Percentiles rank a stretch among this genome's conserved stretches.
Evolutionary conservation across 2,113 vertebrate genomes (phyloP).

Genomic region (Pterophyllum scalare): DNA sequence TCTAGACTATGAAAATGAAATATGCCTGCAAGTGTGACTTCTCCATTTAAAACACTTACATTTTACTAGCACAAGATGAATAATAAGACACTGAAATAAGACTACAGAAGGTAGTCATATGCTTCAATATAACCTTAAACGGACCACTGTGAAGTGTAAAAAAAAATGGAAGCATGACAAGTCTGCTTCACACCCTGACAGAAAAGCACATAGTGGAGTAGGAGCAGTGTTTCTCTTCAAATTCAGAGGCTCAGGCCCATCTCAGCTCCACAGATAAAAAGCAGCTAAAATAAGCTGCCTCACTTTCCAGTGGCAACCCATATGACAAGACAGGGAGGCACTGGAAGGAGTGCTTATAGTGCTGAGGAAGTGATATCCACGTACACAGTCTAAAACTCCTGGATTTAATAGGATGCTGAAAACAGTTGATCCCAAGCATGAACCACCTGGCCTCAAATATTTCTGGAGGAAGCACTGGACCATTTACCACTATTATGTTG

Average conservation of each 20-base stretch:
- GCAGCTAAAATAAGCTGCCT: neutral
- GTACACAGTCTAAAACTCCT: neutral
- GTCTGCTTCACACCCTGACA: neutral
- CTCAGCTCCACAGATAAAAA: neutral
- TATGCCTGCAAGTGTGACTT: neutral
- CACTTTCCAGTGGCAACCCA: neutral
- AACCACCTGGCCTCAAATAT: neutral
- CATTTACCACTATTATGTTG: neutral
- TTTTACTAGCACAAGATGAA: neutral
- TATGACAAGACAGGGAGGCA: neutral
- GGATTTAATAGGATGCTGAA: neutral
- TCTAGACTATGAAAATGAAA: neutral
- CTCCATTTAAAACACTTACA: neutral
- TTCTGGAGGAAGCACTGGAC: neutral
- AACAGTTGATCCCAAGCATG: neutral
- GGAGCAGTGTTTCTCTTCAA: neutral
- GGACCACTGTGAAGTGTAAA: neutral
- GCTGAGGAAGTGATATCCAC: neutral
- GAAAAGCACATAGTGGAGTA: conserved; percentile 9
- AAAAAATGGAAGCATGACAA: neutral
- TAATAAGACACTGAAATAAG: too few relatives aligned
- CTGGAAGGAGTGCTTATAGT: neutral
- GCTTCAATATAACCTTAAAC: neutral
- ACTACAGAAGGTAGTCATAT: neutral
- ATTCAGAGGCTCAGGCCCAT: neutral